Conservation (phyloP, 1,140 invertebrate genomes). For the Lineus longissimus region DNA sequence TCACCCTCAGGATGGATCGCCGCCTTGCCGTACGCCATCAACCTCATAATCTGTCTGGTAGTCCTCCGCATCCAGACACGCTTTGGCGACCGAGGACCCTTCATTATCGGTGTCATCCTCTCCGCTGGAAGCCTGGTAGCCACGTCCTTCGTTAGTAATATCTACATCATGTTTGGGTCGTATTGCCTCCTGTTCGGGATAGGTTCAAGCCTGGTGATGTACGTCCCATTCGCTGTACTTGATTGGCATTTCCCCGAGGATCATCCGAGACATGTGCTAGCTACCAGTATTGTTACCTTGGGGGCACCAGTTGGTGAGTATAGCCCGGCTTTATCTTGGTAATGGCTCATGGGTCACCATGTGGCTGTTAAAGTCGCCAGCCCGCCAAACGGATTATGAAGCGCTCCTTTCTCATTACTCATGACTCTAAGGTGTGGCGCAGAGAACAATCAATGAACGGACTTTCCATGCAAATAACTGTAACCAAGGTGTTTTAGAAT, state of each 20-base stretch:
- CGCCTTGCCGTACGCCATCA: conserved; percentile 4
- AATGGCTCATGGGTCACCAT: not conserved
- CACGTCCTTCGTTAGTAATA: not conserved
- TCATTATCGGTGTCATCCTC: conserved; percentile 9
- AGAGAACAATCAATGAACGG: no score
- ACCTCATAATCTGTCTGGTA: conserved; percentile 6
- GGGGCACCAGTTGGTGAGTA: conserved; percentile 14
- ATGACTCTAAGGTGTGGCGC: no score
- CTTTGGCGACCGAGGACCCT: not conserved
- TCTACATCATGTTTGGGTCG: conserved; percentile 1
- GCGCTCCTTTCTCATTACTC: no score
- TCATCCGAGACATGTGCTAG: conserved; percentile 15
- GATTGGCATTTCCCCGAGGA: conserved; percentile 15
- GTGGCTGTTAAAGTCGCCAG: no score
- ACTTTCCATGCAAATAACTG: no score
- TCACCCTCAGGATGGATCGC: conserved; percentile 10
- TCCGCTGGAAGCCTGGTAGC: not conserved
- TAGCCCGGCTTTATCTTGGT: not conserved
- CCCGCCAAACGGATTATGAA: no score
- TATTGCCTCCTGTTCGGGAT: conserved; percentile 5
- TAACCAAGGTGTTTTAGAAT: no score
- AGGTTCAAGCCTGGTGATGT: conserved; percentile 5
- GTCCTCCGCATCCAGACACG: not conserved
- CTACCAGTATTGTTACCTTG: conserved; percentile 14
- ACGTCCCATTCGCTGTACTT: conserved; percentile 13